Conservation (phyloP, 2,797 vertebrate genomes). For the Philypnodon macrostomus region DNA sequence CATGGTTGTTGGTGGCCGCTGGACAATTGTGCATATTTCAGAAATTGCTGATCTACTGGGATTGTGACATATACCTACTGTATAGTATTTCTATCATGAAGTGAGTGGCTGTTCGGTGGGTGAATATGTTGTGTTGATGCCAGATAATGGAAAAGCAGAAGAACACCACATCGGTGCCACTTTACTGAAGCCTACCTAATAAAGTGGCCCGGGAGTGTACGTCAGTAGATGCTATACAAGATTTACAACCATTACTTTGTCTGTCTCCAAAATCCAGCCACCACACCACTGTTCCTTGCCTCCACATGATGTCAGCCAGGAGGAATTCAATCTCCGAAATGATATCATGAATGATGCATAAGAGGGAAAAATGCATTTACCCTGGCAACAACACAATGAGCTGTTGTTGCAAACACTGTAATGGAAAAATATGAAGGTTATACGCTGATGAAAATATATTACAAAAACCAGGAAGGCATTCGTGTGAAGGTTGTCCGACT, state of each 20-base stretch:
- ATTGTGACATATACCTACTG: too few species aligned
- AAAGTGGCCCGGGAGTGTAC: too few species aligned
- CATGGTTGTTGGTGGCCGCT: too few species aligned
- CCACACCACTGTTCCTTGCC: slow-evolving; percentile 32
- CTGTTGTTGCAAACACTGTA: slow-evolving; percentile 70
- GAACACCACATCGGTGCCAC: too few species aligned
- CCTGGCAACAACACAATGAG: slow-evolving; percentile 67
- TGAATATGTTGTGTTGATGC: too few species aligned
- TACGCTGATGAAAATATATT: slow-evolving; percentile 64
- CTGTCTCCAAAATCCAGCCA: slow-evolving; percentile 27
- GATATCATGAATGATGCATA: slow-evolving; percentile 77
- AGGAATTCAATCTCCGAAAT: slow-evolving; percentile 75
- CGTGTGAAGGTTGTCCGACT: slow-evolving; percentile 53
- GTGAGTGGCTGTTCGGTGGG: too few species aligned
- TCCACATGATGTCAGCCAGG: slow-evolving; percentile 67
- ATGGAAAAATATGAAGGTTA: slow-evolving; percentile 70
- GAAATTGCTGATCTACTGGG: too few species aligned
- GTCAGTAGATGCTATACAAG: slow-evolving; percentile 30
- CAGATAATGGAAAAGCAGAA: too few species aligned
- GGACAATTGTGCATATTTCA: too few species aligned
- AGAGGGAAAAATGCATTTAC: slow-evolving; percentile 71
- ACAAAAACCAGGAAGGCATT: slow-evolving; percentile 55
- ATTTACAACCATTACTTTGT: slow-evolving; percentile 21
- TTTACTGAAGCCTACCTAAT: too few species aligned
- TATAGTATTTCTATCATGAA: too few species aligned